Evolutionary conservation across 2,888 invertebrate species (phyloP), one percentile per base, ranked within the genome.

Genomic region (Acronicta psi): DNA sequence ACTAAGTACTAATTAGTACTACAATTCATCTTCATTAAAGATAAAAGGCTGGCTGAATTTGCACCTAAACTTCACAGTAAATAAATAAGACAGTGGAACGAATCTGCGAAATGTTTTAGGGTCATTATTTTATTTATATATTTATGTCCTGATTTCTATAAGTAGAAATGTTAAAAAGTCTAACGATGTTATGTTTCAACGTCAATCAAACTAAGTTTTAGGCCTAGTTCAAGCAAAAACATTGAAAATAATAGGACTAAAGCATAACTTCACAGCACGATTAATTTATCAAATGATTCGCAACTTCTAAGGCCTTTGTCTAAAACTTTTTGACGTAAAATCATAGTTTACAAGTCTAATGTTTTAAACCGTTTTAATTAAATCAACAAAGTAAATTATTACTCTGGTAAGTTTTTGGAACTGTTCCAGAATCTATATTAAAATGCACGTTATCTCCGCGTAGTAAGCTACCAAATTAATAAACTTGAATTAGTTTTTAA

Each of bases 351-450:
- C 40, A 59, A 45, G 45, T 44, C 53, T 60, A 61, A 59, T 70
- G 53, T 70, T 61, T 72, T 73, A 49, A 63, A 61, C 54, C 44
- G 54, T 65, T 67, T 64, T 69, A 72, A 75, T 72, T 73, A 67
- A 75, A 75, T 67, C 64, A 73, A 69, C 66, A 63, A 68, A 60
- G 54, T 61, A 67, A 67, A 62, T 59, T 72, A 69, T 65, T 63
- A 61, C 38, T 25, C 31, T 31, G 52, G 65, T 62, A 66, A 65
- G 65, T 61, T 61, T 65, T 59, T 75, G 75, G 75, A 65, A 42
- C 44, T n/a, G 40, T 43, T 57, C 75, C 75, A 75, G 57, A 56
- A 55, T 62, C 58, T 57, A 70, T 70, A 58, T 73, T 62, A 66
- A 68, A 73, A 63, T 57, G 42, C 58, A 44, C 58, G 55, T 60